Conservation (phyloP, 2,797 vertebrate species). For the Allobates femoralis region DNA sequence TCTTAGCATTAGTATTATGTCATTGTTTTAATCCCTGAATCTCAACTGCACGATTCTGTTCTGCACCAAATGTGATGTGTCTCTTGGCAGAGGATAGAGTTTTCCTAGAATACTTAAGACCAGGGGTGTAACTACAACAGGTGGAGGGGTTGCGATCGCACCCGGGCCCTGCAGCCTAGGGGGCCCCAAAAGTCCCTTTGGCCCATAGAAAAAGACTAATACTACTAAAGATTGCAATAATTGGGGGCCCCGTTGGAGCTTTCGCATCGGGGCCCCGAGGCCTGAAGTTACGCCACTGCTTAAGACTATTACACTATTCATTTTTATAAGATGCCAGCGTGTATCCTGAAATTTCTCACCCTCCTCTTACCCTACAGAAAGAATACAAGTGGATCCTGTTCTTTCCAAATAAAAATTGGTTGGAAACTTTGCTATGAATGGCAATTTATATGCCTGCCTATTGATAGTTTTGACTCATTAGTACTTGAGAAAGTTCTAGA, state of each 20-base stretch:
- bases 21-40: constrained; percentile 12
- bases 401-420: background rate
- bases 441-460: background rate
- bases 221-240: too few species aligned
- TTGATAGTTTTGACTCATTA: background rate
- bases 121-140: too few species aligned
- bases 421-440: background rate
- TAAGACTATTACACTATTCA: constrained; percentile 15
- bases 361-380: constrained; percentile 16
- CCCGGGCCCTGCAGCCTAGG: too few species aligned
- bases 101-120: constrained; percentile 34
- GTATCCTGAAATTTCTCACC: constrained; percentile 21
- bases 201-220: too few species aligned
- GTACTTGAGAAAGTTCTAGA: too few species aligned
- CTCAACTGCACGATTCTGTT: background rate
- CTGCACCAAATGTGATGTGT: constrained; percentile 45
- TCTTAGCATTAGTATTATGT: background rate
- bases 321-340: constrained; percentile 33
- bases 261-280: too few species aligned
- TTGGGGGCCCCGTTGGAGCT: too few species aligned
- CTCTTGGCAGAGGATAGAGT: constrained; percentile 16
- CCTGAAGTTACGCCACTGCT: too few species aligned
- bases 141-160: too few species aligned
- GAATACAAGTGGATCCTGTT: background rate
- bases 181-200: too few species aligned